phyloP scores from a whole-genome alignment of 2,797 vertebrate species.

The Dendrocincla tyrannina region DNA sequence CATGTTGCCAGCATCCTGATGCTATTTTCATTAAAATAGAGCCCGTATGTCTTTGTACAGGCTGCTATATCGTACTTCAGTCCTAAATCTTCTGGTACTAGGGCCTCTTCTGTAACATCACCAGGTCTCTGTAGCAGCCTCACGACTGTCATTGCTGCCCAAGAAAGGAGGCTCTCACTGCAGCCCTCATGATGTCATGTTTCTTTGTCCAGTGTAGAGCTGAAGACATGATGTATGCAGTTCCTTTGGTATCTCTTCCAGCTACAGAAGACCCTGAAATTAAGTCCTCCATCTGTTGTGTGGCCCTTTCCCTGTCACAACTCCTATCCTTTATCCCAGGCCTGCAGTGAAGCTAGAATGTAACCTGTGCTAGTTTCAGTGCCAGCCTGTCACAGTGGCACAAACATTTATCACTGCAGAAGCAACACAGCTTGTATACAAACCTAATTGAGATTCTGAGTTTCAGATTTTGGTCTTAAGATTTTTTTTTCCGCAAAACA shows the following conservation, averaged over 20 bases:
- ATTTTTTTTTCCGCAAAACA: not conserved
- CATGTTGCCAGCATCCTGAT: not conserved
- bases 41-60: not conserved
- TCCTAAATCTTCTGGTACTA: not conserved
- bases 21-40: not conserved
- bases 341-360: not conserved
- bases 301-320: not conserved
- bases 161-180: not conserved
- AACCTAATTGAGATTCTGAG: not conserved
- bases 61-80: not conserved
- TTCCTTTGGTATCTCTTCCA: not conserved
- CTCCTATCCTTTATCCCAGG: not conserved
- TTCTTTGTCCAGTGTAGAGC: not conserved
- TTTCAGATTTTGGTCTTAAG: not conserved
- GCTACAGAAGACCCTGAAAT: not conserved
- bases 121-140: not conserved
- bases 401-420: not conserved
- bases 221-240: not conserved
- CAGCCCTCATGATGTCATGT: not conserved
- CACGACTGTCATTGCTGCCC: not conserved
- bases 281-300: not conserved
- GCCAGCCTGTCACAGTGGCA: not conserved
- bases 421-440: not conserved
- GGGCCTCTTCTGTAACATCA: not conserved
- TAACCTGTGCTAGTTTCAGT: not conserved